phyloP scores from a whole-genome alignment of 1,140 invertebrate species.

The Megalopta genalis region DNA sequence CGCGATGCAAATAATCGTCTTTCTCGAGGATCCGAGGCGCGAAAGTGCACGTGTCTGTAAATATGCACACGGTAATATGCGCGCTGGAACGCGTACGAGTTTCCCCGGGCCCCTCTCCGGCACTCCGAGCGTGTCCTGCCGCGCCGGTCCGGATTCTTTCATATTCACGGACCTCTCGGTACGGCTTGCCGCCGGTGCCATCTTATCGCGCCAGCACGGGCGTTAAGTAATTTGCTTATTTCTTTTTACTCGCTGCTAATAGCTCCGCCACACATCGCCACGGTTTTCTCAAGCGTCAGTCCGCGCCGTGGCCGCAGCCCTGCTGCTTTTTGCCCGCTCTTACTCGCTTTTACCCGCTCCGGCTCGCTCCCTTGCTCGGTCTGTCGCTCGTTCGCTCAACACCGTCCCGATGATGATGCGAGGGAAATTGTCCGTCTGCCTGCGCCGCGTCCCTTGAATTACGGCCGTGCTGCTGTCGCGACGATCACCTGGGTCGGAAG shows the following conservation, averaged over 20 bases:
- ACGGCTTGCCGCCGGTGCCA: conserved; percentile 20
- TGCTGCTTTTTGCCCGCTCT: conserved; percentile 5
- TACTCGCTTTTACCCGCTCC: too few relatives aligned
- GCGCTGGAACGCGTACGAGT: conserved; percentile 57
- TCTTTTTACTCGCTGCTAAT: conserved; percentile 52
- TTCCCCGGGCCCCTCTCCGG: conserved; percentile 51
- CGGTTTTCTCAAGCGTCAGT: conserved; percentile 40
- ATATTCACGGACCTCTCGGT: conserved; percentile 43
- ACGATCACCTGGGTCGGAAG: conserved; percentile 21
- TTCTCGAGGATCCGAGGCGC: conserved; percentile 67
- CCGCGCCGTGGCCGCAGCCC: background rate
- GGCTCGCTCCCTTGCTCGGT: too few relatives aligned
- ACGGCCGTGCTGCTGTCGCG: background rate
- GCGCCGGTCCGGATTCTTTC: conserved; percentile 37
- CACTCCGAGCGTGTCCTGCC: conserved; percentile 14
- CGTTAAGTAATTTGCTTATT: conserved; percentile 68
- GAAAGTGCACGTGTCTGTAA: conserved; percentile 72
- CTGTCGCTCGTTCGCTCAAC: too few relatives aligned
- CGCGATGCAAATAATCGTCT: conserved; percentile 73
- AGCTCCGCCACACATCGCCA: conserved; percentile 49
- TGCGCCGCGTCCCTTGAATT: conserved; percentile 27
- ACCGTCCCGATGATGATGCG: conserved; percentile 13
- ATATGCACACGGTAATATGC: conserved; percentile 66
- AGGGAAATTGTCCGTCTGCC: conserved; percentile 41
- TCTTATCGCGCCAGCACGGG: conserved; percentile 44